phyloP scores from a whole-genome alignment of 2,113 vertebrate species.

The Falcunculus frontatus region DNA sequence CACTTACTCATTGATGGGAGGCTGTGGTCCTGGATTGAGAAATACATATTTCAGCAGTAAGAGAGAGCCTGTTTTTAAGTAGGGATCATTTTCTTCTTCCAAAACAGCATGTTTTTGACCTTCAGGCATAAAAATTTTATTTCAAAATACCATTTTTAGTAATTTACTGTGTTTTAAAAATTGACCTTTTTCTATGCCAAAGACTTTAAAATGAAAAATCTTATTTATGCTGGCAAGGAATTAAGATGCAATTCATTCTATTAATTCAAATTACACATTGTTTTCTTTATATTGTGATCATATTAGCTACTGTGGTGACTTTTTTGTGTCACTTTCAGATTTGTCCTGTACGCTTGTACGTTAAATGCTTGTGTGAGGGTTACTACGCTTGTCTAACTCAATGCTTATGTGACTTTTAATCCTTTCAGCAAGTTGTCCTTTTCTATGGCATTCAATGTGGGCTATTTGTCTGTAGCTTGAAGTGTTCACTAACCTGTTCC shows the following conservation, averaged over 20 bases:
- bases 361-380: neutral
- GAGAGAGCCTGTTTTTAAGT: neutral
- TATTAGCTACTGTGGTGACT: neutral
- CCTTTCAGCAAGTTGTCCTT: neutral
- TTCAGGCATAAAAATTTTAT: neutral
- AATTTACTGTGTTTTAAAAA: neutral
- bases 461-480: neutral
- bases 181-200: neutral
- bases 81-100: neutral
- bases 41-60: neutral
- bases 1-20: neutral
- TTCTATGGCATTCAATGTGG: neutral
- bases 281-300: neutral
- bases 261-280: neutral
- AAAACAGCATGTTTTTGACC: neutral
- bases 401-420: neutral
- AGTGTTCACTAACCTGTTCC: neutral
- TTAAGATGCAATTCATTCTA: neutral
- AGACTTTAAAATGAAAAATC: neutral
- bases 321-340: neutral
- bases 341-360: neutral
- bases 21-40: neutral
- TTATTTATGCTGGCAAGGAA: neutral
- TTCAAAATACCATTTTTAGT: neutral
- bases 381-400: neutral